Percentiles rank a stretch among this genome's conserved stretches.
Evolutionary conservation across 2,113 vertebrate species (phyloP).

Genomic region (Hydropotes inermis): DNA sequence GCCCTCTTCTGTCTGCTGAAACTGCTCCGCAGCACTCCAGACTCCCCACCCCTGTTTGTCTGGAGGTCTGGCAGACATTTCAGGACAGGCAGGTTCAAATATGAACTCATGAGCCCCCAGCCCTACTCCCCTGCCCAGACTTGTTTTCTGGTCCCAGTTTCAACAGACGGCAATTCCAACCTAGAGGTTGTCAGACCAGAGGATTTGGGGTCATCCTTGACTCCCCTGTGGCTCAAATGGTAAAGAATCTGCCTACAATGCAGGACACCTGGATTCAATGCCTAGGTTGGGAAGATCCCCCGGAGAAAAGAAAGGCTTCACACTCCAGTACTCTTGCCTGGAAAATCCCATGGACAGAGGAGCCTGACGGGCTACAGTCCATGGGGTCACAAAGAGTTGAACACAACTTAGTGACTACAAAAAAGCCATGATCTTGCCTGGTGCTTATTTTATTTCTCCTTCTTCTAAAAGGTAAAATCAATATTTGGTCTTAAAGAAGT

Average conservation of each 20-base stretch:
- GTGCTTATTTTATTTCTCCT: neutral
- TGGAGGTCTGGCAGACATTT: neutral
- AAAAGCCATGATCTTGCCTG: neutral
- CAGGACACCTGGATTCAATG: neutral
- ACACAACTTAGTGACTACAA: neutral
- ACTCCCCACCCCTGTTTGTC: fast-evolving
- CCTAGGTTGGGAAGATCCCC: neutral
- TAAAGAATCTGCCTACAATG: neutral
- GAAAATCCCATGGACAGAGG: neutral
- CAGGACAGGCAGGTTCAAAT: fast-evolving
- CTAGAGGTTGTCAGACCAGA: neutral
- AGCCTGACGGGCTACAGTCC: neutral
- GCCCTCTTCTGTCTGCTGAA: fast-evolving
- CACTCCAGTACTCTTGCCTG: neutral
- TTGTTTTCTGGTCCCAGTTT: fast-evolving
- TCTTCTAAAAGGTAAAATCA: neutral
- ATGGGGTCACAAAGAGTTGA: fast-evolving
- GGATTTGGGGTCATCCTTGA: fast-evolving
- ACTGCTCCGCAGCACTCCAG: fast-evolving
- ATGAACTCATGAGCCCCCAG: fast-evolving
- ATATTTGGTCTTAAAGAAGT: neutral
- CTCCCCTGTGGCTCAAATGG: neutral
- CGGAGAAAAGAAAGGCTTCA: neutral
- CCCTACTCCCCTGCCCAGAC: fast-evolving
- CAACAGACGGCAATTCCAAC: neutral